Evolutionary conservation across 2,113 vertebrate species (phyloP).

Genomic region (Esox niger): DNA sequence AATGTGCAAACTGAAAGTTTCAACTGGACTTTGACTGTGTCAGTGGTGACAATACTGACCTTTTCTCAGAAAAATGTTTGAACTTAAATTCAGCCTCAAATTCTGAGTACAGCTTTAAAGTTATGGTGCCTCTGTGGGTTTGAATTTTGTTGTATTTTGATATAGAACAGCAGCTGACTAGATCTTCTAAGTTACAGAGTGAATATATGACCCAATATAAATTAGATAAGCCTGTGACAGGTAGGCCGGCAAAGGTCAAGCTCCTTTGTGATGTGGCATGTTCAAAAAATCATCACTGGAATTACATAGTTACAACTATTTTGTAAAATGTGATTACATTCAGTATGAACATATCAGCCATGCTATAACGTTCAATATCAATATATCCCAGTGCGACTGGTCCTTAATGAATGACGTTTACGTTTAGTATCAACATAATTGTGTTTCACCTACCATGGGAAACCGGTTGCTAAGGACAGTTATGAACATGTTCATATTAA

Average conservation of each 20-base stretch:
- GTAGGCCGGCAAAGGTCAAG: constrained; percentile 26
- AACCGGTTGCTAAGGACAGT: too few species aligned
- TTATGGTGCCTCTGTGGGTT: neutral
- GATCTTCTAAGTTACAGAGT: constrained; percentile 47
- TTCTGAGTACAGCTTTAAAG: neutral
- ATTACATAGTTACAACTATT: too few species aligned
- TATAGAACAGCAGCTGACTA: constrained; percentile 18
- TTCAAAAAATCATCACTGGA: too few species aligned
- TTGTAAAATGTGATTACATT: too few species aligned
- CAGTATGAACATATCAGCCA: too few species aligned
- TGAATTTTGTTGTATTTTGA: neutral
- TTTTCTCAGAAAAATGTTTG: neutral
- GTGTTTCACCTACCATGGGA: too few species aligned
- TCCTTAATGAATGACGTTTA: too few species aligned
- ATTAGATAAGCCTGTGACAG: constrained; percentile 47
- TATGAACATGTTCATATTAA: too few species aligned
- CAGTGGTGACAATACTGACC: neutral
- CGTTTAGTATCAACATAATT: too few species aligned
- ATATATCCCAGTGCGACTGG: too few species aligned
- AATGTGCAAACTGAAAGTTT: constrained; percentile 6
- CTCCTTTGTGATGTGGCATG: constrained; percentile 46
- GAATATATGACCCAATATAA: constrained; percentile 52
- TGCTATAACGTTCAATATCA: too few species aligned
- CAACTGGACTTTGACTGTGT: constrained; percentile 1
- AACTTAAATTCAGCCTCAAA: neutral